phyloP scores from a whole-genome alignment of 2,888 invertebrate genomes.

The Archips xylosteana region DNA sequence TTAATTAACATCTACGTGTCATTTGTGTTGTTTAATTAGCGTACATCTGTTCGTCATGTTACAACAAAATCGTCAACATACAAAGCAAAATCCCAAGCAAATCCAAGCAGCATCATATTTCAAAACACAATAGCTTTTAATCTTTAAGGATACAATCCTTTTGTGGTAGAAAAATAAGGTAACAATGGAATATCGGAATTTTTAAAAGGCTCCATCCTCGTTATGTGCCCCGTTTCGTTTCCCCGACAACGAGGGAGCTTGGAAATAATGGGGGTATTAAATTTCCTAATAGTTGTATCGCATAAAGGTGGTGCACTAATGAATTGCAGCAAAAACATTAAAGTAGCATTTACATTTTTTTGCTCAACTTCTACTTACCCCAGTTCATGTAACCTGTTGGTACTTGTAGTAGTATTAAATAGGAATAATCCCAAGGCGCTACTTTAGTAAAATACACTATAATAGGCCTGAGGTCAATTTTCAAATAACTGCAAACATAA shows the following conservation, averaged over 20 bases:
- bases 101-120: constrained; percentile 26
- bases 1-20: no score
- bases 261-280: neutral
- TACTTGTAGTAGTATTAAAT: no score
- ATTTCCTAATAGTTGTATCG: neutral
- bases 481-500: no score
- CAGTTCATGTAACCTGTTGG: no score
- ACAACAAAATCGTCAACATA: neutral
- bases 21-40: neutral
- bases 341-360: no score
- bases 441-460: no score
- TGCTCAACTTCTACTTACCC: no score
- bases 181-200: constrained; percentile 33
- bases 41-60: neutral
- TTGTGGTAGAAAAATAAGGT: constrained; percentile 31
- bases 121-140: constrained; percentile 29
- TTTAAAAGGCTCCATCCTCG: constrained; percentile 18
- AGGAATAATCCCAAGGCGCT: no score
- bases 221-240: constrained; percentile 17
- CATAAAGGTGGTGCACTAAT: neutral
- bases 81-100: neutral
- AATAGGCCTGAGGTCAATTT: no score
- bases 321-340: neutral
- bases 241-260: neutral
- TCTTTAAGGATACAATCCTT: constrained; percentile 28